These are phyloP conservation scores for Pseudomugil tenellus DNA, from an alignment of 2,797 vertebrate genomes.

Conservation along the genomic window DNA sequence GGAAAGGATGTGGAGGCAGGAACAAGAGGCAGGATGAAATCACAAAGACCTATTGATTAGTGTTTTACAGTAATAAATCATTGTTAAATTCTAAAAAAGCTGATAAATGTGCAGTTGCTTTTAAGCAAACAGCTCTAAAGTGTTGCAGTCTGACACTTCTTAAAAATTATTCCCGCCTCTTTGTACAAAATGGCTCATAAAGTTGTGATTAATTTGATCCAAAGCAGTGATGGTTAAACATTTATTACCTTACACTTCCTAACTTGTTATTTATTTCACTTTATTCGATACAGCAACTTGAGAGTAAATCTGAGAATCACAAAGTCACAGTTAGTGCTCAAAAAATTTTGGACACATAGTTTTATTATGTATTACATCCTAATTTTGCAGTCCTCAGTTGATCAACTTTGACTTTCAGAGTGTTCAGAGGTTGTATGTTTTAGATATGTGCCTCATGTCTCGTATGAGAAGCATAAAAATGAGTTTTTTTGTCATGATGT, in stretches of 20 bases:
- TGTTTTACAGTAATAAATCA: constrained; percentile 2
- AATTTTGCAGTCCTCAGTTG: not conserved
- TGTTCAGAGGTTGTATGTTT: not conserved
- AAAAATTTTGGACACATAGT: no score
- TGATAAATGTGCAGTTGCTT: constrained; percentile 7
- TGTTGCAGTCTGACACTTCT: constrained; percentile 8
- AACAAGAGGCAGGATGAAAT: constrained; percentile 28
- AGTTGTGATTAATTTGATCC: constrained; percentile 9
- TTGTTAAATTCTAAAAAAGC: constrained; percentile 9
- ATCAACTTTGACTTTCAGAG: not conserved
- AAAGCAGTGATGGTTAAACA: constrained; percentile 16
- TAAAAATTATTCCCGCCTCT: constrained; percentile 13
- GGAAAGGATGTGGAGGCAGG: constrained; percentile 15
- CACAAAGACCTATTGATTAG: constrained; percentile 3
- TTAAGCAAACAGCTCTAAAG: constrained; percentile 8
- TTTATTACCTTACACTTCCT: constrained; percentile 2
- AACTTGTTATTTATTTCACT: not conserved
- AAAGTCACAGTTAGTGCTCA: no score
- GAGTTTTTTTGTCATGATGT: not conserved
- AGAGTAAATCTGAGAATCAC: not conserved
- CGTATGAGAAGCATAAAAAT: not conserved
- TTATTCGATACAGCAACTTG: not conserved
- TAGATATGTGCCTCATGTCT: not conserved
- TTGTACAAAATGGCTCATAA: constrained; percentile 19
- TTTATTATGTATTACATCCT: no score